phyloP scores from a whole-genome alignment of 1,140 invertebrate genomes.

The Brachionus plicatilis region DNA sequence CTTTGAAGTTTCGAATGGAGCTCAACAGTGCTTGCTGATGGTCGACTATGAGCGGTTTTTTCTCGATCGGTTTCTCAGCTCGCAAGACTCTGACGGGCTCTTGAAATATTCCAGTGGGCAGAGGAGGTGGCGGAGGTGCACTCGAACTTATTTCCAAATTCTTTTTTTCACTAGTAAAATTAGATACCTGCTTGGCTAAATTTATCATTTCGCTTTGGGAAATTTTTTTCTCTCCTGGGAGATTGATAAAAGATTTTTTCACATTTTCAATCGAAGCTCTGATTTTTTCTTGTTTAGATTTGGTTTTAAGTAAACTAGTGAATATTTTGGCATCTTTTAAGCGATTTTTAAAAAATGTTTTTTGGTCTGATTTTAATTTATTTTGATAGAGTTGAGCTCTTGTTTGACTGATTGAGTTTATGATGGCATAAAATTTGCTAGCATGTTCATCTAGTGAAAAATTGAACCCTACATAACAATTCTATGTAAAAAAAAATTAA shows the following conservation, averaged over 20 bases:
- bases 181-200: background rate
- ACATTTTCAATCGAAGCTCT: background rate
- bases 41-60: background rate
- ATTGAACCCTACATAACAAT: conserved; percentile 21
- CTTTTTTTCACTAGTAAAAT: background rate
- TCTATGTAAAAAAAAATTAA: background rate
- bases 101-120: background rate
- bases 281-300: background rate
- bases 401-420: background rate
- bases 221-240: background rate
- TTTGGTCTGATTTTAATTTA: background rate
- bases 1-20: background rate
- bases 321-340: background rate
- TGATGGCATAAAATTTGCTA: background rate
- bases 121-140: background rate
- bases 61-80: background rate
- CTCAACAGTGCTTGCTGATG: background rate
- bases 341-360: background rate
- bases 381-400: background rate
- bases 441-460: background rate
- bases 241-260: background rate
- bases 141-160: background rate
- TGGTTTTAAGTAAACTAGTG: background rate
- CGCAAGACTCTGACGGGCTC: background rate
- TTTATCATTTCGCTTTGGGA: background rate